These are phyloP conservation scores for Lycaena phlaeas DNA, from an alignment of 2,888 invertebrate species.

Conservation along the genomic window DNA sequence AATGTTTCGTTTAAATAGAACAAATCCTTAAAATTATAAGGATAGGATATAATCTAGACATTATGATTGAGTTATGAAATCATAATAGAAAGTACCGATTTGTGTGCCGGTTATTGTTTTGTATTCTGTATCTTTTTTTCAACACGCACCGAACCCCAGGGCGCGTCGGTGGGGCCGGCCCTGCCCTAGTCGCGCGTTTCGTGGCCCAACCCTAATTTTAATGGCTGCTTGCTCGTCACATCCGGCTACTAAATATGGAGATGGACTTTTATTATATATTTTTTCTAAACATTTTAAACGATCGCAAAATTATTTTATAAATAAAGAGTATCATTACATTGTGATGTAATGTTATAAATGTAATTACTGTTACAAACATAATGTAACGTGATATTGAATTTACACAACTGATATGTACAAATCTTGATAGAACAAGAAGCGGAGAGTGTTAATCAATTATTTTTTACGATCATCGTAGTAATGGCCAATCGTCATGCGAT, in stretches of 20 bases:
- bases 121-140: slow-evolving; percentile 44
- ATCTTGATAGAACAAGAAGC: slow-evolving; percentile 15
- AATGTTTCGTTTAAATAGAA: no score
- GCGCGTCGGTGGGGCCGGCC: slow-evolving; percentile 50
- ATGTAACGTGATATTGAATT: slow-evolving; percentile 1
- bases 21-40: no score
- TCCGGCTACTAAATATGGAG: slow-evolving; percentile 58
- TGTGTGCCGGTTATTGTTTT: slow-evolving; percentile 9
- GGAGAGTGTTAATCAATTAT: slow-evolving; percentile 24
- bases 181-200: slow-evolving; percentile 58
- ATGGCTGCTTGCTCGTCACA: slow-evolving; percentile 65
- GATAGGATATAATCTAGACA: no score
- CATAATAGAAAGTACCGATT: no score
- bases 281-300: neutral
- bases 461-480: slow-evolving; percentile 20
- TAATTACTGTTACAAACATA: neutral
- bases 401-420: slow-evolving; percentile 1
- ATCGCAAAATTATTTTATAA: neutral
- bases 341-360: no score
- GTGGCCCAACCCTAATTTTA: slow-evolving; percentile 73
- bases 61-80: no score
- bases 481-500: slow-evolving; percentile 27
- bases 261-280: slow-evolving; percentile 19
- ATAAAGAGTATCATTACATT: neutral
- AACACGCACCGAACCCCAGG: slow-evolving; percentile 35